These are phyloP conservation scores for Amphilophus citrinellus DNA, from an alignment of 2,113 vertebrate genomes.

Conservation along the genomic window DNA sequence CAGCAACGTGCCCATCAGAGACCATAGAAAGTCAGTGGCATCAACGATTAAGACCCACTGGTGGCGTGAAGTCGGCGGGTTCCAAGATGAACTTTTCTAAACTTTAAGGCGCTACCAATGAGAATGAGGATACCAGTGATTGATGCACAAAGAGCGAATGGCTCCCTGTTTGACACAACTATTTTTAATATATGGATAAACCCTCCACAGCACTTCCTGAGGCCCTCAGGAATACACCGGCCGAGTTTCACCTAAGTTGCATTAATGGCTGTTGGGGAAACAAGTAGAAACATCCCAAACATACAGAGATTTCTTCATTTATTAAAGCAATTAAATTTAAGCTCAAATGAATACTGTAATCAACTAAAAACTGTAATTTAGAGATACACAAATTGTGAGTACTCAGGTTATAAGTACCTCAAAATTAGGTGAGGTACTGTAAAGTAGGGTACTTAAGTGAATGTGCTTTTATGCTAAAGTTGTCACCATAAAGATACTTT, in stretches of 20 bases:
- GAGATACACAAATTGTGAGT: not conserved
- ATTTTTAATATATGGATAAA: not conserved
- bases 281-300: not conserved
- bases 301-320: not conserved
- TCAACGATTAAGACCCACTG: not conserved
- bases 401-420: no score
- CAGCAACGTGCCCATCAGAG: not conserved
- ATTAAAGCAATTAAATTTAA: not conserved
- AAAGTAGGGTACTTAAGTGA: no score
- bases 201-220: not conserved
- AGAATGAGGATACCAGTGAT: no score
- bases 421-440: no score
- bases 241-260: not conserved
- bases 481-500: no score
- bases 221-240: not conserved
- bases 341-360: not conserved
- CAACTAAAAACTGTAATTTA: not conserved
- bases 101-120: not conserved
- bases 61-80: not conserved
- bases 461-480: no score
- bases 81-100: no score
- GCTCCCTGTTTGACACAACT: not conserved
- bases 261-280: not conserved
- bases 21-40: not conserved
- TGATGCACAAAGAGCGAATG: no score